Base-by-base conservation (phyloP, 2,797 vertebrate species). In the Arrhamphus sclerolepis region DNA sequence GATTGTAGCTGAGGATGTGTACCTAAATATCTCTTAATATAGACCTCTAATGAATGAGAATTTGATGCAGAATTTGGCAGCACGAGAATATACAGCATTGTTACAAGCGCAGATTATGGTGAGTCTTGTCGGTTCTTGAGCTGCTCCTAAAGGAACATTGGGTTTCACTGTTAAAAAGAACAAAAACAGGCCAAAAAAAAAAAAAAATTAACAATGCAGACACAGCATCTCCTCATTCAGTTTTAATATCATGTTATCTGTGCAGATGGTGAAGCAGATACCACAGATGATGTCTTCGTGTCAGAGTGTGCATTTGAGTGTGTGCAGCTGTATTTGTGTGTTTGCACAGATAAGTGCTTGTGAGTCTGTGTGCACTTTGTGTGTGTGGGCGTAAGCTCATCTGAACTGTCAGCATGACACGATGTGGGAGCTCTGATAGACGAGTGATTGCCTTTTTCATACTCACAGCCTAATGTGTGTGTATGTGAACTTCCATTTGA, bases 391-490 rank as follows among this genome's bases (percentile, higher is more conserved):
- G 83, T 84, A 77, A 86, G 85, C 84, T 84, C 81, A 82, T 85
- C 84, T 84, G 75, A 89, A 85, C 75, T 85, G 83, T 84, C 82
- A 86, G 83, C 75, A 66, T 87, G 80, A 81, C 72, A 86, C 78
- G 51, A 72, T 53, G 86, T 88, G 76, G 87, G 88, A 85, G 87
- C 77, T 70, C 78, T 88, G 87, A 87, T 68, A 82, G 87, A 89
- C 68, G 53, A 65, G 72, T 74, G 80, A 86, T 78, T 77, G 77
- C 81, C 83, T 82, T 84, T 79, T 84, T 78, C 72, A 78, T 52
- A 48, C 78, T 72, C 67, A 49, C 55, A 80, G 73, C 28, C 56
- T 58, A 56, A 48, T 66, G 6, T 44, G 29, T 57, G 53, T 40
- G 51, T 61, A 50, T 54, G 67, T 56, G 65, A 21, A 56, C 60